These are phyloP conservation scores for Pammene fasciana DNA, from an alignment of 2,888 invertebrate genomes.

Conservation along the genomic window DNA sequence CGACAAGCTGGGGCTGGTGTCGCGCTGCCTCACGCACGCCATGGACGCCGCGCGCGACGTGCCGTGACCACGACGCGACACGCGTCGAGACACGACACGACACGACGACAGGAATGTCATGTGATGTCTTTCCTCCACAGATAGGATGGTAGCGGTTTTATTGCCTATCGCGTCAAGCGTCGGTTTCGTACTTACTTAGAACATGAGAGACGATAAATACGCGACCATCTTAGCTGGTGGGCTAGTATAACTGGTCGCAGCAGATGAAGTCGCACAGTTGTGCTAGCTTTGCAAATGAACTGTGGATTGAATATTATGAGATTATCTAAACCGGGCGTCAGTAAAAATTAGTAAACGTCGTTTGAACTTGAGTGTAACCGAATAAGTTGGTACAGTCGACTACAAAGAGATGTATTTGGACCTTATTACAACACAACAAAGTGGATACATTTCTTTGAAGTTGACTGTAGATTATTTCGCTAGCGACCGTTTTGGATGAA, in stretches of 20 bases:
- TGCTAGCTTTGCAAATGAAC: not conserved
- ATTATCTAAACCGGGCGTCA: not conserved
- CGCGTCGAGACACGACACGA: slow-evolving; percentile 23
- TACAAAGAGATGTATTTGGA: too few species aligned
- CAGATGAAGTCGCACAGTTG: not conserved
- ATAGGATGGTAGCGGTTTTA: too few species aligned
- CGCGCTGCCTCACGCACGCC: slow-evolving; percentile 61
- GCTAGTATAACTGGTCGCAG: not conserved
- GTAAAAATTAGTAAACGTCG: not conserved
- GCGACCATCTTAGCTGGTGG: too few species aligned
- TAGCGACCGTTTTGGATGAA: not conserved
- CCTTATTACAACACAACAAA: too few species aligned
- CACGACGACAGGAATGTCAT: not conserved
- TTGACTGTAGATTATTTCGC: not conserved
- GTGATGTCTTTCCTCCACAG: not conserved
- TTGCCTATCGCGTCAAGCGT: too few species aligned
- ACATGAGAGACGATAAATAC: too few species aligned
- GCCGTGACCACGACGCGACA: slow-evolving; percentile 54
- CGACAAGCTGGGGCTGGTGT: slow-evolving; percentile 64
- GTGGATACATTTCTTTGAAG: too few species aligned
- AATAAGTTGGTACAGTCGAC: too few species aligned
- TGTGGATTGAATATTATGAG: not conserved
- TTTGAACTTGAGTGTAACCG: too few species aligned
- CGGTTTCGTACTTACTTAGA: not conserved
- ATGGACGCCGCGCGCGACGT: slow-evolving; percentile 58